Base-by-base conservation (phyloP, 2,888 invertebrate genomes). In the Deilephila elpenor region DNA sequence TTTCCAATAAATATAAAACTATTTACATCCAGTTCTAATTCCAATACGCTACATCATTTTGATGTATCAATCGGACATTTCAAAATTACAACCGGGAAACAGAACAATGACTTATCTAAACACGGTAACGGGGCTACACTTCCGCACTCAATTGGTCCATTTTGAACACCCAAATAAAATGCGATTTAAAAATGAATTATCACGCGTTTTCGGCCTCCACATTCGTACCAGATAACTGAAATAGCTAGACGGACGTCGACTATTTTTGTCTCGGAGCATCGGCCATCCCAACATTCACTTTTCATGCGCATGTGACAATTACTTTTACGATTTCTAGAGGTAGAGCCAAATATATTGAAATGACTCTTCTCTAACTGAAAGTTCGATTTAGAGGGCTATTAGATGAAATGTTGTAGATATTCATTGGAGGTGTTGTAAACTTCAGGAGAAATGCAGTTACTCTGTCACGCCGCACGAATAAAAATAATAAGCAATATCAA, bases 251-350 rank as follows among this genome's bases (percentile, higher is more conserved):
- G 59, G 25, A 5, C 51, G 67, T 67, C 59, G 8, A 75, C 79
- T 73, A 75, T 75, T 79, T 74, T 76, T 19, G 67, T 5, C 71
- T 59, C 64, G 64, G 64, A 14, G 11, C 64, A 44, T 25, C 67
- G 79, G 77, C 25, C 67, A 44, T 51, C 51, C 6, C 67, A 25
- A 67, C 51, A 51, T 44, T 44, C 44, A 64, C 37, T 64, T 64
- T 34, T 14, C 37, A 37, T 44, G 20, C 20, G 14, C 19, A 61
- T 61, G 19, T 67, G 44, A 67, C 51, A 51, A 67, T 67, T 51
- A 51, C 51, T 25, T 67, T 67, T 17, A 11, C 8, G 0, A 25
- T 8, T 67, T 67, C 14, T 5, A 44, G 44, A 44, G 44, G 44
- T 11, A 11, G 3, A 8, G 8, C 3, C 11, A 44, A 0, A 25